Evolutionary conservation across 2,113 vertebrate genomes (phyloP), one percentile per base, ranked within the genome.

Genomic region (Otus sunia): DNA sequence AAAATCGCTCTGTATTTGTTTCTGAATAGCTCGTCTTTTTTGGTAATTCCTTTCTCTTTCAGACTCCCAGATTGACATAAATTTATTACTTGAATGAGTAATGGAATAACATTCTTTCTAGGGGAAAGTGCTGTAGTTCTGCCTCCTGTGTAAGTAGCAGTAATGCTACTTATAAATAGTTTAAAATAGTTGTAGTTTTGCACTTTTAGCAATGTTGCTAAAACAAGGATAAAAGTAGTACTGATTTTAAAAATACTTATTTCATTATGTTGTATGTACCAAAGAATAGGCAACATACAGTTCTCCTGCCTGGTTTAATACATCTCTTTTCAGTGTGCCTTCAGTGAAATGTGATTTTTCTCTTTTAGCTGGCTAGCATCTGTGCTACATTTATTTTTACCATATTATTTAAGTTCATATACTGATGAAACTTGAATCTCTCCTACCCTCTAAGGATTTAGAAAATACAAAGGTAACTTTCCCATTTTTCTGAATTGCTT

Each of bases 81-180:
- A 85, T 95, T 63, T 96, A 87, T 90, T 94, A 55, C 41, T 87
- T 67, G 43, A 60, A 81, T 89, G 80, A 89, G 56, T 92, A 74
- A 75, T 59, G 47, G 37, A 91, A 77, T 81, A 89, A 56, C 34
- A 84, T 87, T 91, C 72, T 81, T 91, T 81, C 30, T 36, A 59
- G 34, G 30, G 41, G 20, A 55, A 88, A 80, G 63, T 53, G 62
- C 71, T 92, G 43, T 87, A 74, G 22, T 78, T 81, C 68, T 78
- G 36, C 43, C 52, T 95, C 6, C 52, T 75, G 68, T 81, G 78
- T 69, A 81, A 87, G 30, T 63, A 92, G 62, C 47, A 49, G 14
- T 82, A 93, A 49, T 95, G 47, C 43, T 86, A 72, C 60, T 59
- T 94, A 67, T 0, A 79, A 88, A 39, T 67, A 88, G 60, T 52